Conservation (phyloP, 2,113 vertebrate species). For the Toxotes jaculatrix region DNA sequence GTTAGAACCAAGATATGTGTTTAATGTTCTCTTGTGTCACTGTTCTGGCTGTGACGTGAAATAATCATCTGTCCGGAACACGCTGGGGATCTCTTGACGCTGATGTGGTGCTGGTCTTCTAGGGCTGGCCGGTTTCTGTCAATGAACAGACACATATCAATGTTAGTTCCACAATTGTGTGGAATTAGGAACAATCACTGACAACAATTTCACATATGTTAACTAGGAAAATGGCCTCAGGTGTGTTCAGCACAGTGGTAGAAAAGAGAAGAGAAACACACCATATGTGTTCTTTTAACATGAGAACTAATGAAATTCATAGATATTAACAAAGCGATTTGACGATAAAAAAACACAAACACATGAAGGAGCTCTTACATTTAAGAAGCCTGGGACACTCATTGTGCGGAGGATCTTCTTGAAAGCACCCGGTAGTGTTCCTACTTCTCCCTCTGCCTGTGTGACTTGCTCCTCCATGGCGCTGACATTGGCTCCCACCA, state of each 20-base stretch:
- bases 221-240: neutral
- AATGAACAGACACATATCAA: slow-evolving; percentile 41
- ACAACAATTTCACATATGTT: neutral
- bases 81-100: slow-evolving; percentile 86
- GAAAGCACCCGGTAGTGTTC: slow-evolving; percentile 89
- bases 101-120: slow-evolving; percentile 81
- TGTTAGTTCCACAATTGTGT: neutral
- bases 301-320: neutral
- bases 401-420: slow-evolving; percentile 91
- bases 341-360: neutral
- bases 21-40: slow-evolving; percentile 46
- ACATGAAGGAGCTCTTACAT: slow-evolving; percentile 74
- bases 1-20: slow-evolving; percentile 55
- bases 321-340: neutral
- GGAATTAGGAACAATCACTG: neutral
- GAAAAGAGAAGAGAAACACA: neutral
- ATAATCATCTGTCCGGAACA: slow-evolving; percentile 94
- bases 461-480: slow-evolving; percentile 91
- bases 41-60: slow-evolving; percentile 86
- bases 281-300: neutral
- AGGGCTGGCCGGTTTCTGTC: slow-evolving; percentile 86
- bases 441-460: slow-evolving; percentile 91
- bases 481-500: slow-evolving; percentile 88
- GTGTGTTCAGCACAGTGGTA: neutral
- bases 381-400: slow-evolving; percentile 88